These are phyloP conservation scores for Anastrepha obliqua DNA, from an alignment of 1,140 invertebrate species.

Conservation along the genomic window DNA sequence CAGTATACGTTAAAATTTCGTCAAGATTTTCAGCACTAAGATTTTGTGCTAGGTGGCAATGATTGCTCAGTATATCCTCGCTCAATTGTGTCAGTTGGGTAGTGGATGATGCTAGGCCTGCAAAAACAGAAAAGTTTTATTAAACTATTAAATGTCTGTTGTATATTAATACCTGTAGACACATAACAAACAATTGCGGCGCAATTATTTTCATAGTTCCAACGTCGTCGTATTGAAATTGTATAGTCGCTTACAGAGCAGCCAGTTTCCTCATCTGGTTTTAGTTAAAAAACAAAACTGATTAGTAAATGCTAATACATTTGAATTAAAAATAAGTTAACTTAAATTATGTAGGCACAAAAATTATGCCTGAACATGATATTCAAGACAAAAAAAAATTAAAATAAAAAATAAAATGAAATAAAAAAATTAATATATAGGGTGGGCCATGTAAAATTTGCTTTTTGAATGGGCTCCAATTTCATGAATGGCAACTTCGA, in stretches of 20 bases:
- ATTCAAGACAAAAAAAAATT: too few species aligned
- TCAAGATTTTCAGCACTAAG: slow-evolving; percentile 79
- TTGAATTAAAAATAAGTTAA: too few species aligned
- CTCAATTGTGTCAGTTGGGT: slow-evolving; percentile 78
- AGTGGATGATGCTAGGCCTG: slow-evolving; percentile 80
- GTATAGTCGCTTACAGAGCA: slow-evolving; percentile 87
- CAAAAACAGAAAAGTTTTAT: background rate
- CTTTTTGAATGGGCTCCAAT: too few species aligned
- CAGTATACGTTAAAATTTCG: slow-evolving; percentile 83
- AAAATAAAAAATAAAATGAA: too few species aligned
- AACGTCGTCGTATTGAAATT: slow-evolving; percentile 86
- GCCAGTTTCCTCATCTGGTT: slow-evolving; percentile 90
- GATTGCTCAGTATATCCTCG: slow-evolving; percentile 77
- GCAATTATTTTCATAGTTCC: slow-evolving; percentile 92
- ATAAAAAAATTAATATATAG: too few species aligned
- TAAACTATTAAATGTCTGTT: slow-evolving; percentile 58
- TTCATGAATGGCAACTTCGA: too few species aligned
- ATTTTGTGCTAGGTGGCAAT: slow-evolving; percentile 75
- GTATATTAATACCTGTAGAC: slow-evolving; percentile 78
- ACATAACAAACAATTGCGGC: slow-evolving; percentile 89
- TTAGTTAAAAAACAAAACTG: background rate
- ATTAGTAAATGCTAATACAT: background rate
- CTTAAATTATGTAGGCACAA: too few species aligned
- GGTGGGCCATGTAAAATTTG: too few species aligned
- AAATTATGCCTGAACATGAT: too few species aligned